These are phyloP conservation scores for Caerostris extrusa DNA, from an alignment of 1,140 invertebrate species.

Conservation along the genomic window DNA sequence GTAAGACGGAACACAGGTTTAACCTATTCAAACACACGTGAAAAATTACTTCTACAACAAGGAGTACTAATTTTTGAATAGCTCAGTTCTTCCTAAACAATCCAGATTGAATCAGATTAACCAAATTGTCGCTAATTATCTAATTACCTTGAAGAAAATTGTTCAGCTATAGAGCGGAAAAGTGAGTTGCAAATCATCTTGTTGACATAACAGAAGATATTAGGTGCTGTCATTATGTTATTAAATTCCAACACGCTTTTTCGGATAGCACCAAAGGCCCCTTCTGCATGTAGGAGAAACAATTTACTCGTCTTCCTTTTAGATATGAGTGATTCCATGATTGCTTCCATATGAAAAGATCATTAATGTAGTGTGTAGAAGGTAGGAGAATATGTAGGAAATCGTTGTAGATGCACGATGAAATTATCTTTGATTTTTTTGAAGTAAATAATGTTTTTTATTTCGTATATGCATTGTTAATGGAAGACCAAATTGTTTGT, in stretches of 20 bases:
- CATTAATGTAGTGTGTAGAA: background rate
- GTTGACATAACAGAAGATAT: background rate
- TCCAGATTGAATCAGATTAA: background rate
- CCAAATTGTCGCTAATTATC: constrained; percentile 26
- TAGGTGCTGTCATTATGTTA: constrained; percentile 21
- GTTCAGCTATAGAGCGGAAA: background rate
- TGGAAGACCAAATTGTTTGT: too few species aligned
- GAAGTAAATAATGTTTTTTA: too few species aligned
- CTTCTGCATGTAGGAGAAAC: background rate
- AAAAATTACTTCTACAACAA: background rate
- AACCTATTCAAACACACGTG: background rate
- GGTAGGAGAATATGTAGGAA: background rate
- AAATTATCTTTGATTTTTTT: too few species aligned
- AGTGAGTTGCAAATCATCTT: constrained; percentile 24
- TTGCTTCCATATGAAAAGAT: background rate
- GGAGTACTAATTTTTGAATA: background rate
- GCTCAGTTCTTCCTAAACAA: background rate
- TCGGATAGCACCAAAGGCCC: background rate
- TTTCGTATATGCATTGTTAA: too few species aligned
- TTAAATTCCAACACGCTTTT: background rate
- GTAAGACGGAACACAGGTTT: too few species aligned
- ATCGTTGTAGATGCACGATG: too few species aligned
- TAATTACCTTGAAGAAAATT: constrained; percentile 13
- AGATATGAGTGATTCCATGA: background rate
- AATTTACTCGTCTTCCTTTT: background rate